Conservation (phyloP, 2,888 invertebrate species). For the Nomada fucata region DNA sequence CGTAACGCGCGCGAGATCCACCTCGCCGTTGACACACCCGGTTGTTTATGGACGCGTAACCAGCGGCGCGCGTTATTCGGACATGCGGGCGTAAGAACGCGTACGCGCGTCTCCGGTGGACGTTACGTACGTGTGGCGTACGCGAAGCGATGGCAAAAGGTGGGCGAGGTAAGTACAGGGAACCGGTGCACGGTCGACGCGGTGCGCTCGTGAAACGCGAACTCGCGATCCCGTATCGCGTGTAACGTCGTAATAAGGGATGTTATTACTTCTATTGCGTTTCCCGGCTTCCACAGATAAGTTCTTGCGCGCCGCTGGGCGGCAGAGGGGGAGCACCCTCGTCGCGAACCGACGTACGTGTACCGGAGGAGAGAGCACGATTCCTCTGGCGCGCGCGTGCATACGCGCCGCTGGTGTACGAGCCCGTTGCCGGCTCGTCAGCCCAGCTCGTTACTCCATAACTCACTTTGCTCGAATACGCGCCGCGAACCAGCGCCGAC, state of each 20-base stretch:
- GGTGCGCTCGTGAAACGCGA: slow-evolving; percentile 72
- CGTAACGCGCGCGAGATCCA: slow-evolving; percentile 38
- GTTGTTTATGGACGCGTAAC: slow-evolving; percentile 55
- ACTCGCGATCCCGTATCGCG: slow-evolving; percentile 75
- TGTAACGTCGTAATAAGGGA: slow-evolving; percentile 75
- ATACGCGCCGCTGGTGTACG: slow-evolving; percentile 14
- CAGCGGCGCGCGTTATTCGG: slow-evolving; percentile 10
- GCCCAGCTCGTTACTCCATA: slow-evolving; percentile 68
- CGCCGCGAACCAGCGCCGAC: slow-evolving; percentile 31
- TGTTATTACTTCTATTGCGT: slow-evolving; percentile 75
- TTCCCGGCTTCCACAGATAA: slow-evolving; percentile 73
- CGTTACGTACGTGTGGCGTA: background rate
- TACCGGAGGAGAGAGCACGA: slow-evolving; percentile 34
- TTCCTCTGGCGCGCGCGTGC: slow-evolving; percentile 13
- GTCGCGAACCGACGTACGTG: slow-evolving; percentile 23
- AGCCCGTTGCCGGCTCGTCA: slow-evolving; percentile 58
- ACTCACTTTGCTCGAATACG: slow-evolving; percentile 66
- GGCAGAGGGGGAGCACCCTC: slow-evolving; percentile 25
- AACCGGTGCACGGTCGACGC: slow-evolving; percentile 55
- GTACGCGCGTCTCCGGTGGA: background rate
- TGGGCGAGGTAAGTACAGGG: slow-evolving; percentile 62
- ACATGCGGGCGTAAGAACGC: slow-evolving; percentile 18
- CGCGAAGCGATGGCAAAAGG: slow-evolving; percentile 18
- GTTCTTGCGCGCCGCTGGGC: slow-evolving; percentile 54
- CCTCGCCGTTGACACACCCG: slow-evolving; percentile 42